Conservation (phyloP, 2,113 vertebrate genomes). For the Syngnathus scovelli region DNA sequence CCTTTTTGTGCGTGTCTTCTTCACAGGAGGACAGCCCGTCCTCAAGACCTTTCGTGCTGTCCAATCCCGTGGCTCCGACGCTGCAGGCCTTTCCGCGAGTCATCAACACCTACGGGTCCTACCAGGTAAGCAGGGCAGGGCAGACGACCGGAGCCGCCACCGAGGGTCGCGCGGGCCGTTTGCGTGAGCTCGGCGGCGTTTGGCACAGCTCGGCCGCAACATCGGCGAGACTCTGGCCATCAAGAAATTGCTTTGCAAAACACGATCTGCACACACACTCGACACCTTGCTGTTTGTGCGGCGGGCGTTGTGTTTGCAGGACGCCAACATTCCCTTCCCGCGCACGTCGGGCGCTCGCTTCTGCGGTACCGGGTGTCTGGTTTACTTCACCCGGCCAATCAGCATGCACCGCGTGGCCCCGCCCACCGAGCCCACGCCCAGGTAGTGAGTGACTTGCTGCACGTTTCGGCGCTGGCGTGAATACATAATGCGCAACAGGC, state of each 20-base stretch:
- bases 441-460: slow-evolving; percentile 65
- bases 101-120: slow-evolving; percentile 92
- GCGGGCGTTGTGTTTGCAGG: slow-evolving; percentile 54
- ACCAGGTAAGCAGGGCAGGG: slow-evolving; percentile 60
- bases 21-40: slow-evolving; percentile 81
- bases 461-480: background rate
- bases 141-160: no score
- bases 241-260: no score
- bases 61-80: slow-evolving; percentile 82
- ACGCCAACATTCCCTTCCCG: slow-evolving; percentile 97
- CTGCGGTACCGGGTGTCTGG: slow-evolving; percentile 91
- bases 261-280: no score
- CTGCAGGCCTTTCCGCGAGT: slow-evolving; percentile 88
- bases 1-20: background rate
- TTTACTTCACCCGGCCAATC: slow-evolving; percentile 94
- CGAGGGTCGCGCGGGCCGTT: no score
- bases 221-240: no score
- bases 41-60: slow-evolving; percentile 80
- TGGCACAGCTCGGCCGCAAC: no score
- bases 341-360: slow-evolving; percentile 96
- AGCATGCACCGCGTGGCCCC: slow-evolving; percentile 90
- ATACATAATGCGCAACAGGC: background rate
- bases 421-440: slow-evolving; percentile 88
- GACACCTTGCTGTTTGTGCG: no score
- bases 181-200: no score